phyloP scores from a whole-genome alignment of 2,888 invertebrate genomes.

The Conops quadrifasciatus region DNA sequence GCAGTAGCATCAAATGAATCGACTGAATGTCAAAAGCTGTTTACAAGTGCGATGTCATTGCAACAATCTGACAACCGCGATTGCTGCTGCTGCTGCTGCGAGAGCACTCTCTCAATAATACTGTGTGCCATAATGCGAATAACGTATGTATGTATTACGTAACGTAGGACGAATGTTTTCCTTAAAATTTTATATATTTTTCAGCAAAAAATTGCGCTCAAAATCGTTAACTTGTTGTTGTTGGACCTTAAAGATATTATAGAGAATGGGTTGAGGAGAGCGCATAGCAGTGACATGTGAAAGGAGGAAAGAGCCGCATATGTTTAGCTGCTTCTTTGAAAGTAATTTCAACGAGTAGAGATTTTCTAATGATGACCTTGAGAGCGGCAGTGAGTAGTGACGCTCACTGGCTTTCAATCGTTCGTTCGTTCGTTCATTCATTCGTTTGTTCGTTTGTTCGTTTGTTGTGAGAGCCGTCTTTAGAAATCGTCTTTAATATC shows the following conservation, averaged over 20 bases:
- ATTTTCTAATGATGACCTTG: not conserved
- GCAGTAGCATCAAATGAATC: not conserved
- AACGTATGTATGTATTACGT: no score
- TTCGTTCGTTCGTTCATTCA: no score
- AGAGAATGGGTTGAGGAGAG: not conserved
- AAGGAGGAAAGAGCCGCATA: not conserved
- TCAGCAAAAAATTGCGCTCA: not conserved
- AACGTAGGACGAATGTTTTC: no score
- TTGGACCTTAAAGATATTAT: no score
- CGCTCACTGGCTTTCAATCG: no score
- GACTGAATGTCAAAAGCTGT: slow-evolving; percentile 23
- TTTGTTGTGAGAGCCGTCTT: no score
- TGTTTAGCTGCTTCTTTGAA: not conserved
- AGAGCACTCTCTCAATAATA: not conserved
- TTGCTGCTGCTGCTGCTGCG: not conserved
- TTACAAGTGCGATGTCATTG: slow-evolving; percentile 11
- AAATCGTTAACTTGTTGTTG: not conserved
- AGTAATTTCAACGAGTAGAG: not conserved
- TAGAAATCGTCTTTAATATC: not conserved
- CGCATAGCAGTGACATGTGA: no score
- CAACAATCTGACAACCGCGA: slow-evolving; percentile 1
- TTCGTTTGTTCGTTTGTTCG: no score
- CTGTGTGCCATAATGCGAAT: not conserved
- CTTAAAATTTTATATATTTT: no score
- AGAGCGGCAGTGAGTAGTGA: no score